phyloP scores from a whole-genome alignment of 2,113 vertebrate species.

The Piaya cayana region DNA sequence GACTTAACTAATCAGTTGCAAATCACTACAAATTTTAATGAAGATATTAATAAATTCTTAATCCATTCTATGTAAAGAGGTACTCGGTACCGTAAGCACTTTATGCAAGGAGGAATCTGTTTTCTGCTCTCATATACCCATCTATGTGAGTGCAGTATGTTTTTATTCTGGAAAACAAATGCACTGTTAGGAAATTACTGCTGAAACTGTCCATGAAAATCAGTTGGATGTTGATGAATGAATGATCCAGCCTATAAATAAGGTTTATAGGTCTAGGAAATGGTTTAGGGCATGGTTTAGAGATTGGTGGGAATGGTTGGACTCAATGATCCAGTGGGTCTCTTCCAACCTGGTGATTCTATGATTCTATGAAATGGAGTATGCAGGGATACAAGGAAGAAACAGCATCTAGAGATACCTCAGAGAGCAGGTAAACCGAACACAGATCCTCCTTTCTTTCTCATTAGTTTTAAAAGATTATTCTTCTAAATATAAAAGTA shows the following conservation, averaged over 20 bases:
- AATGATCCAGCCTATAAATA: background rate
- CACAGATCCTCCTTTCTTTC: background rate
- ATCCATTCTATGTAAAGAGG: background rate
- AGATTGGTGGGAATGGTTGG: no score
- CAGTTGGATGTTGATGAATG: background rate
- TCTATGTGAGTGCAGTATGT: background rate
- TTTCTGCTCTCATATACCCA: background rate
- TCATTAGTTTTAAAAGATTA: background rate
- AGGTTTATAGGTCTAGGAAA: background rate
- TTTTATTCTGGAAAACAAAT: background rate
- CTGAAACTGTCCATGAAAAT: background rate
- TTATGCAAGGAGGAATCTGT: background rate
- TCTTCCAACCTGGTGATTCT: no score
- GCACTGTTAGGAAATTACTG: background rate
- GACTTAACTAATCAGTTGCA: background rate
- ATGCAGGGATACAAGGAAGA: background rate
- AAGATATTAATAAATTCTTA: background rate
- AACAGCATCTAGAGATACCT: background rate
- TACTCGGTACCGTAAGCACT: background rate
- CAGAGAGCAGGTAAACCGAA: background rate
- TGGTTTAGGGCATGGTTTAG: no score
- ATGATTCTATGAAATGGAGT: background rate
- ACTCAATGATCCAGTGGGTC: no score
- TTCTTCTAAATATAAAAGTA: no score
- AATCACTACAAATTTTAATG: conserved; percentile 6